Conservation (phyloP, 2,113 vertebrate genomes). For the Myiagra hebetior region DNA sequence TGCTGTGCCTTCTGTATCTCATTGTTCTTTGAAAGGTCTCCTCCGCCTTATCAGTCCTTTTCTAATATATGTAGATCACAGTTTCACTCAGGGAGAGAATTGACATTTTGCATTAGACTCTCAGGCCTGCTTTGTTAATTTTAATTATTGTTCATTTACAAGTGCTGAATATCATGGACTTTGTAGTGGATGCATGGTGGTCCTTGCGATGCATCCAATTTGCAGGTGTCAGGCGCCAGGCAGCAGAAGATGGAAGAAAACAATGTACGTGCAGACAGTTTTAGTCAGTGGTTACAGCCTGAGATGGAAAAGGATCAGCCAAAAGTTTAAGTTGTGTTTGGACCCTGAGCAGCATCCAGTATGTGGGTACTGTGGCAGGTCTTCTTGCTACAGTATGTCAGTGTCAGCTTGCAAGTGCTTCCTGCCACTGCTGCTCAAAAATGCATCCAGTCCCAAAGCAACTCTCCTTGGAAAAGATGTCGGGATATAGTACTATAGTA, state of each 20-base stretch:
- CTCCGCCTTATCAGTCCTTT: background rate
- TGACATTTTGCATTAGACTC: background rate
- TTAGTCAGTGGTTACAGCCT: background rate
- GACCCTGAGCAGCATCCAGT: background rate
- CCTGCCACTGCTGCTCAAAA: background rate
- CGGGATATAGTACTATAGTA: slow-evolving; percentile 13
- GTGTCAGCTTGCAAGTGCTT: background rate
- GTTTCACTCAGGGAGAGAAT: background rate
- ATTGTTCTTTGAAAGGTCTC: background rate
- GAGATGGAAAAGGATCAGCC: background rate
- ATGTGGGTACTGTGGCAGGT: background rate
- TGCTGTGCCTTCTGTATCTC: background rate
- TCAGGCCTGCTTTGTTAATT: background rate
- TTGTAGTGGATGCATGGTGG: rapidly evolving
- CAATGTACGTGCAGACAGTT: background rate
- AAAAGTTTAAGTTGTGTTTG: background rate
- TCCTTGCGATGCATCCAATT: background rate
- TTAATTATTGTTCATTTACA: background rate
- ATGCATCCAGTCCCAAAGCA: background rate
- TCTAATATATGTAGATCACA: background rate
- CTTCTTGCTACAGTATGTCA: background rate
- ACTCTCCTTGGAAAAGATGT: background rate
- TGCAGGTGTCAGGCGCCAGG: background rate
- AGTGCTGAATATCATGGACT: background rate
- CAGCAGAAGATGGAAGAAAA: background rate